A percentile compares a stretch with the other conserved stretches of the same genome.
Evolutionary conservation across 2,797 vertebrate genomes (phyloP).

Genomic region (Octomys mimax): DNA sequence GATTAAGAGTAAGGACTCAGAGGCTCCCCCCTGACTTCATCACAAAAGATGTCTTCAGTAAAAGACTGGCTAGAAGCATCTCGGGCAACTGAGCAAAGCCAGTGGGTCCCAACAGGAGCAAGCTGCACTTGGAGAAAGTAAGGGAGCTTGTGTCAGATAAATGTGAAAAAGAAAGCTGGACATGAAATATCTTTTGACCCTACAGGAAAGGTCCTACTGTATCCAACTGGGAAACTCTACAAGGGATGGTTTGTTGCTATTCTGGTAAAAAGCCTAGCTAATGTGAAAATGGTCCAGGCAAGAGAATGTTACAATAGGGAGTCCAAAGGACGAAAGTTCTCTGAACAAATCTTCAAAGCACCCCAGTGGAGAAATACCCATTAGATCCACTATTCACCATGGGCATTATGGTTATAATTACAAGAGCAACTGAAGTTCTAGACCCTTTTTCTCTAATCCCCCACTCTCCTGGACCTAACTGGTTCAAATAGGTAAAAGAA

Average conservation of each 20-base stretch:
- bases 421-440: background rate
- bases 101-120: background rate
- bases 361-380: background rate
- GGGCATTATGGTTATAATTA: background rate
- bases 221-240: background rate
- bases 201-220: background rate
- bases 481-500: background rate
- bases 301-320: background rate
- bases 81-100: background rate
- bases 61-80: slow-evolving; percentile 27
- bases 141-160: background rate
- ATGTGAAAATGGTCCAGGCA: background rate
- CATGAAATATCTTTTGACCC: background rate
- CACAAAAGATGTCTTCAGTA: background rate
- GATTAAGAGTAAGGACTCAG: background rate
- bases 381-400: background rate
- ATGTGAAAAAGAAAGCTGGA: background rate
- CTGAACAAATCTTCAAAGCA: background rate
- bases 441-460: background rate
- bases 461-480: background rate
- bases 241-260: background rate
- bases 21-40: background rate
- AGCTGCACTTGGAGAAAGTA: background rate
- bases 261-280: background rate
- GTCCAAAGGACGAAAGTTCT: background rate